Evolutionary conservation across 2,888 invertebrate species (phyloP).

Genomic region (Pelosia muscerda): DNA sequence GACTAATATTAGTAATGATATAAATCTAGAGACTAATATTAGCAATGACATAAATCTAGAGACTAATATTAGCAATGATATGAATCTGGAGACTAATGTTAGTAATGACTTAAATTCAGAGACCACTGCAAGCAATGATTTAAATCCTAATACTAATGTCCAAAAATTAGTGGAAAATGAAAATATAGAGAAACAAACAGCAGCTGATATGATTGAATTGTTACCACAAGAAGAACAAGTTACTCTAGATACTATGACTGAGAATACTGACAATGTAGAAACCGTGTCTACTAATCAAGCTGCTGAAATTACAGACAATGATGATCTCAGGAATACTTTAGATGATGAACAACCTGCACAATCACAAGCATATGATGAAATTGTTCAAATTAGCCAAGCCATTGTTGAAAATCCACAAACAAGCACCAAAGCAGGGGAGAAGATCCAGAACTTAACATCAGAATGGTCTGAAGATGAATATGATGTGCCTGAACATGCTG

Average conservation of each 20-base stretch:
- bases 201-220: constrained; percentile 10
- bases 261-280: constrained; percentile 26
- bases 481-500: constrained; percentile 46
- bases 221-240: constrained; percentile 25
- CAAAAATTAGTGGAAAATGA: constrained; percentile 23
- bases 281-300: constrained; percentile 21
- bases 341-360: constrained; percentile 31
- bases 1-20: constrained; percentile 22
- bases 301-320: constrained; percentile 25
- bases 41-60: constrained; percentile 12
- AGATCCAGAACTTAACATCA: constrained; percentile 67
- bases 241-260: constrained; percentile 18
- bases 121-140: not conserved
- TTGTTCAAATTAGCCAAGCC: constrained; percentile 33
- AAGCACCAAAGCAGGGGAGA: constrained; percentile 51
- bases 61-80: constrained; percentile 10
- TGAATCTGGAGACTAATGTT: not conserved
- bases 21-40: constrained; percentile 16
- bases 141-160: constrained; percentile 12
- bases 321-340: constrained; percentile 16
- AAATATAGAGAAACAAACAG: constrained; percentile 22
- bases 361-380: constrained; percentile 49
- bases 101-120: not conserved
- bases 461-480: constrained; percentile 79
- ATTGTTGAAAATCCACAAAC: constrained; percentile 26